Evolutionary conservation across 2,113 vertebrate genomes (phyloP).

Genomic region (Sinocyclocheilus anophthalmus): DNA sequence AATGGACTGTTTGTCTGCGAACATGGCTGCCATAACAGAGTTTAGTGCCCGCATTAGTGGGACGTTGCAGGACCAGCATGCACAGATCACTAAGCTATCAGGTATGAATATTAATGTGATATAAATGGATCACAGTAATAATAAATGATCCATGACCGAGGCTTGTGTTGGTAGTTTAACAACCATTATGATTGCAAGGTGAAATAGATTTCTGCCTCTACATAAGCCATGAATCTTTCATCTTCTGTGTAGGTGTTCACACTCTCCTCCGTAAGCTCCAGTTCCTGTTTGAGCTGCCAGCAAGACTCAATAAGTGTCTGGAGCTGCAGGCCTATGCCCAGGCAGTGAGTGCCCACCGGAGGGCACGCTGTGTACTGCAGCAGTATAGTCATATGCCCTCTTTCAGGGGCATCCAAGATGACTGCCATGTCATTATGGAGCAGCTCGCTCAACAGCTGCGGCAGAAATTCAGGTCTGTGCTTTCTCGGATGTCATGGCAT

Average conservation of each 20-base stretch:
- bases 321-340: constrained; percentile 85
- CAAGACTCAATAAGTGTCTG: constrained; percentile 87
- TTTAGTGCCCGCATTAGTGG: constrained; percentile 91
- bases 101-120: constrained; percentile 66
- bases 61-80: constrained; percentile 91
- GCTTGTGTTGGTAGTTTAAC: neutral
- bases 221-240: neutral
- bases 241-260: constrained; percentile 82
- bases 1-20: constrained; percentile 93
- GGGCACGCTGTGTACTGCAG: constrained; percentile 85
- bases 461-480: constrained; percentile 83
- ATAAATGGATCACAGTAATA: neutral
- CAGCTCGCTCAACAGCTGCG: constrained; percentile 86
- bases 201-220: neutral
- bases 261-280: constrained; percentile 91
- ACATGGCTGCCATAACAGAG: constrained; percentile 94
- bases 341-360: constrained; percentile 86
- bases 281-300: constrained; percentile 94
- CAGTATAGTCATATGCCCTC: constrained; percentile 98
- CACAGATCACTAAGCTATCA: constrained; percentile 93
- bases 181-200: neutral
- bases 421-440: constrained; percentile 93
- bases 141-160: too few relatives aligned
- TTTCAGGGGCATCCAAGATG: constrained; percentile 93
- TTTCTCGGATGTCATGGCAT: neutral